A percentile compares a stretch with the other conserved stretches of the same genome.
Evolutionary conservation across 2,888 invertebrate species (phyloP).

Genomic region (Coenonympha glycerion): DNA sequence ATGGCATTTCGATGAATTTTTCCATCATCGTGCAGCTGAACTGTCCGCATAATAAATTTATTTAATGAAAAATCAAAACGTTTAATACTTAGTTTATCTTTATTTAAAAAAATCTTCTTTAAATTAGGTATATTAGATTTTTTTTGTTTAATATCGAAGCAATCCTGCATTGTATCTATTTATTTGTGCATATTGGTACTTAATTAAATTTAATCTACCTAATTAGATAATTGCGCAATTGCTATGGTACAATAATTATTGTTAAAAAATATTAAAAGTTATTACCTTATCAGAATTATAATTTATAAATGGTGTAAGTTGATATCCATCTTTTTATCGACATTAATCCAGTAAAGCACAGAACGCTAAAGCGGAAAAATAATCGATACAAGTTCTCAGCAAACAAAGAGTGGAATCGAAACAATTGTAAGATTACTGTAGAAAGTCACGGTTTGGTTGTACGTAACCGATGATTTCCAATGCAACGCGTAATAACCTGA

Average conservation of each 20-base stretch:
- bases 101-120: too few relatives aligned
- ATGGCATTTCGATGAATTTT: constrained; percentile 12
- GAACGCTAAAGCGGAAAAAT: constrained; percentile 27
- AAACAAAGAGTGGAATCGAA: constrained; percentile 32
- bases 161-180: too few relatives aligned
- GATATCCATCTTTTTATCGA: background rate
- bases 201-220: too few relatives aligned
- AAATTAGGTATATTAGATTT: too few relatives aligned
- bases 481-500: constrained; percentile 52
- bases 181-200: too few relatives aligned
- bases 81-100: too few relatives aligned
- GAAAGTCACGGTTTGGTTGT: constrained; percentile 42
- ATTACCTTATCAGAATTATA: too few relatives aligned
- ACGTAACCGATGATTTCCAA: constrained; percentile 53
- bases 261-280: too few relatives aligned
- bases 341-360: constrained; percentile 19
- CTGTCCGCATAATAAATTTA: constrained; percentile 6
- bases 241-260: too few relatives aligned
- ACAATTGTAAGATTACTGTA: constrained; percentile 37
- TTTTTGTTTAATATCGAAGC: too few relatives aligned
- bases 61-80: background rate
- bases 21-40: background rate
- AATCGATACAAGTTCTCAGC: constrained; percentile 31
- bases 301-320: too few relatives aligned
- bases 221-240: too few relatives aligned